These are phyloP conservation scores for honey bee (Apis mellifera) DNA, from an alignment of 1,140 invertebrate species.

Conservation along the genomic window DNA sequence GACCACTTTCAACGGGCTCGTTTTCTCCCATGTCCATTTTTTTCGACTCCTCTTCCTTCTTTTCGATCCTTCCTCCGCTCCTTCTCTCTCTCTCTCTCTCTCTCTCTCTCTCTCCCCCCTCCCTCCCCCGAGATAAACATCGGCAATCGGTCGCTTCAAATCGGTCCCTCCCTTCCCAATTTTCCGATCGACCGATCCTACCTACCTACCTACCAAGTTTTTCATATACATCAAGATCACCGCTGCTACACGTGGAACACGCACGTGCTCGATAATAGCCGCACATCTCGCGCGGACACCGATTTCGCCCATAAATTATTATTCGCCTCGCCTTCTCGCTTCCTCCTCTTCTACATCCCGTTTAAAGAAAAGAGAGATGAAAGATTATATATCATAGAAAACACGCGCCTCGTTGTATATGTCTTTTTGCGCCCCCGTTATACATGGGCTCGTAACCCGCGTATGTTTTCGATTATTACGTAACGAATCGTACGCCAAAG, in stretches of 20 bases:
- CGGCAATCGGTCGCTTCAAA: background rate
- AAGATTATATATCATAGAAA: background rate
- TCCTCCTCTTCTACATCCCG: too few species aligned
- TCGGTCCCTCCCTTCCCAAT: too few species aligned
- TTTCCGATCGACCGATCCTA: background rate
- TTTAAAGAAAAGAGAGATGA: too few species aligned
- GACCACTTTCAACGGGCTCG: constrained; percentile 27
- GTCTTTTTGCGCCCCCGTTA: background rate
- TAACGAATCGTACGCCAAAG: background rate
- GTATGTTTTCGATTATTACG: background rate
- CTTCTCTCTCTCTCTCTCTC: background rate
- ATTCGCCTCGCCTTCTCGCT: background rate
- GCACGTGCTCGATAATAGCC: constrained; percentile 57
- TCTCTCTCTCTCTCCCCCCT: background rate
- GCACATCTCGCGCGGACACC: background rate
- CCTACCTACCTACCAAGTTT: constrained; percentile 8
- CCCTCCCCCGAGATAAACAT: background rate
- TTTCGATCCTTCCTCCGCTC: background rate
- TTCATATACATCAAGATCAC: constrained; percentile 29
- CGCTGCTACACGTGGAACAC: constrained; percentile 59
- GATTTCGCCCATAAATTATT: constrained; percentile 3
- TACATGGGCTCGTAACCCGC: background rate
- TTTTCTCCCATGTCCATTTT: constrained; percentile 42
- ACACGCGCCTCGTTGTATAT: too few species aligned
- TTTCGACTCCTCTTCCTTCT: background rate